Conservation (phyloP, 2,113 vertebrate species). For the Chaetops frenatus region DNA sequence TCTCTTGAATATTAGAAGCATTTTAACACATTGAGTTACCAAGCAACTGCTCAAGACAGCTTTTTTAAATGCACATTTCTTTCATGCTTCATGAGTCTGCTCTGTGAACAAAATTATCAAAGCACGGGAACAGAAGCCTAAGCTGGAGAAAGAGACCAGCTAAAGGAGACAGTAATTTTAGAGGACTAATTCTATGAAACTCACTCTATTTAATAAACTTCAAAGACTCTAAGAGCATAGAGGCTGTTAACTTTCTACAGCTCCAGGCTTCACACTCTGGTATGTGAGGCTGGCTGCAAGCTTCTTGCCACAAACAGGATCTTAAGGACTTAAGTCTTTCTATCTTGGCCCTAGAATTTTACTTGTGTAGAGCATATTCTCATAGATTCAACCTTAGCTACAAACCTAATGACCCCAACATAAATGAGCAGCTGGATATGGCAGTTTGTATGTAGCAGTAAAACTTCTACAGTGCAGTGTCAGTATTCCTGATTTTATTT, state of each 20-base stretch:
- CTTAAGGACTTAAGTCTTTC: not conserved
- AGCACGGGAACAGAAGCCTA: not conserved
- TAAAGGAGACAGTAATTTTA: not conserved
- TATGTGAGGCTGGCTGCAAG: not conserved
- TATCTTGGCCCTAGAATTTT: not conserved
- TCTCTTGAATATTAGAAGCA: conserved; percentile 8
- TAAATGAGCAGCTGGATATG: not conserved
- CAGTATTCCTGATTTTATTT: not conserved
- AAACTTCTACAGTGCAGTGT: not conserved
- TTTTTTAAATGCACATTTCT: not conserved
- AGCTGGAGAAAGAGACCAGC: not conserved
- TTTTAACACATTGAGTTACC: conserved; percentile 28
- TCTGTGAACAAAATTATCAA: not conserved
- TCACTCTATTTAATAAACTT: not conserved
- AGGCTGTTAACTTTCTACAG: not conserved
- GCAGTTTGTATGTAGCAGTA: not conserved
- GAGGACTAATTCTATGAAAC: not conserved
- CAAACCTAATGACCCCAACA: not conserved
- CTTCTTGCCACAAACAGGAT: not conserved
- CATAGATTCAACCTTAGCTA: not conserved
- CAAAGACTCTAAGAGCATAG: not conserved
- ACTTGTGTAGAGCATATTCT: not conserved
- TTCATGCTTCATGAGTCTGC: not conserved
- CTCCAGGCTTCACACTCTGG: not conserved
- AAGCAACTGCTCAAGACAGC: conserved; percentile 25